A percentile compares a stretch with the other conserved stretches of the same genome.
phyloP scores from a whole-genome alignment of 2,113 vertebrate genomes.

The Raja brachyura region DNA sequence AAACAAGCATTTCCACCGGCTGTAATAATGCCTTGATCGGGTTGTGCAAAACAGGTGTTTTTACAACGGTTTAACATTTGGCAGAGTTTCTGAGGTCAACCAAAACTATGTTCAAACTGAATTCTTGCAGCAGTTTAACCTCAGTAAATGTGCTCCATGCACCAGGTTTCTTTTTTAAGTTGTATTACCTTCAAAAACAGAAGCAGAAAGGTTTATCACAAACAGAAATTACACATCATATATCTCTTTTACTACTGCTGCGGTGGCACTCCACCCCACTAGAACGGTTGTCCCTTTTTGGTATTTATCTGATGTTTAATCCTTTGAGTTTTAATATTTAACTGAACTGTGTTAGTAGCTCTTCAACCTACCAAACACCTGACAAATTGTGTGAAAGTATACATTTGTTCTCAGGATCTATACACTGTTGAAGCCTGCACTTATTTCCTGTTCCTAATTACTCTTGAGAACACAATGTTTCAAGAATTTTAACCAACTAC shows the following conservation, averaged over 20 bases:
- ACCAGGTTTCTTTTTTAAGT: not conserved
- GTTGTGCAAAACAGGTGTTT: not conserved
- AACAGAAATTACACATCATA: not conserved
- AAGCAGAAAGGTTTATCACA: not conserved
- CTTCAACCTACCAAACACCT: not conserved
- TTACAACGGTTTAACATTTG: not conserved
- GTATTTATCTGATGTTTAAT: not conserved
- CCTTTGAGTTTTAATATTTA: not conserved
- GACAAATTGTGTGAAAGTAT: too few species aligned
- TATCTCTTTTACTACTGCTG: not conserved
- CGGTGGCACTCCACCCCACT: not conserved
- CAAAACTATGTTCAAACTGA: not conserved
- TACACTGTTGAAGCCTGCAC: too few species aligned
- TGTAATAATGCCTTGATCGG: not conserved
- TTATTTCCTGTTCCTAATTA: too few species aligned
- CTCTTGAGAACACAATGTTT: too few species aligned
- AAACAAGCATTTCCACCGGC: not conserved
- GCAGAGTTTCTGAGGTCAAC: not conserved
- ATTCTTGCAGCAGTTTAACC: not conserved
- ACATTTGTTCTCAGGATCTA: too few species aligned
- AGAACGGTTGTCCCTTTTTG: not conserved
- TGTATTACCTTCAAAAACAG: not conserved
- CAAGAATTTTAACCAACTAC: too few species aligned
- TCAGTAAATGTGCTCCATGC: not conserved
- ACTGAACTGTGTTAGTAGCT: not conserved